Evolutionary conservation across 2,797 vertebrate species (phyloP), one percentile per base, ranked within the genome.

Genomic region (Anolis apletophallus): DNA sequence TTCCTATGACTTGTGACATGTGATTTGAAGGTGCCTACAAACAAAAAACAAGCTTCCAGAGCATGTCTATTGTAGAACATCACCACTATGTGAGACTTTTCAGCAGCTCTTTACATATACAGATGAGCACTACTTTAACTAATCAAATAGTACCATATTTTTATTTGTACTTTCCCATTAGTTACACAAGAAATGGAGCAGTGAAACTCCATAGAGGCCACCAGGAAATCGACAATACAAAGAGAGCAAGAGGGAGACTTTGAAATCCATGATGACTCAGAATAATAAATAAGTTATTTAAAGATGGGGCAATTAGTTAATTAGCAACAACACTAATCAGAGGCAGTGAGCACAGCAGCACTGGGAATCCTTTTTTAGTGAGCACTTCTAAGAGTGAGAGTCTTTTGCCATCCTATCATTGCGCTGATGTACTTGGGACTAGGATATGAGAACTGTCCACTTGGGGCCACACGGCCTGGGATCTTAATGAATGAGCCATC

Each of bases 291-390:
- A 87, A 64, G 57, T 73, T 84, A 80, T 84, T 87, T 79, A 80
- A 84, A 29, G 57, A 84, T 46, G 55, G 69, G 55, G 26, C 40
- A 80, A 87, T 87, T 84, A 87, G 81, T 74, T 87, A 87, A 87
- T 83, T 87, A 84, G 75, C 57, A 87, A 55, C 76, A 87, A 80
- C 86, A 87, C 55, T 68, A 84, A 73, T 80, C 81, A 87, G 73
- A 78, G 64, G 80, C 32, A 87, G 81, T 72, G 61, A 83, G 75
- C 68, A n/a, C 17, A 79, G 68, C 81, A 79, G 54, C 75, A 83
- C 81, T 52, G 76, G 76, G 57, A 80, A 84, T 79, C 72, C 59
- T 77, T 32, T 19, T 40, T 1, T 73, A 55, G 59, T 26, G 57
- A 83, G 54, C 57, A 61, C 52, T 64, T 50, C 32, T 59, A 68